Evolutionary conservation across 1,140 invertebrate species (phyloP), one percentile per base, ranked within the genome.

Genomic region (Neuroterus valhalla): DNA sequence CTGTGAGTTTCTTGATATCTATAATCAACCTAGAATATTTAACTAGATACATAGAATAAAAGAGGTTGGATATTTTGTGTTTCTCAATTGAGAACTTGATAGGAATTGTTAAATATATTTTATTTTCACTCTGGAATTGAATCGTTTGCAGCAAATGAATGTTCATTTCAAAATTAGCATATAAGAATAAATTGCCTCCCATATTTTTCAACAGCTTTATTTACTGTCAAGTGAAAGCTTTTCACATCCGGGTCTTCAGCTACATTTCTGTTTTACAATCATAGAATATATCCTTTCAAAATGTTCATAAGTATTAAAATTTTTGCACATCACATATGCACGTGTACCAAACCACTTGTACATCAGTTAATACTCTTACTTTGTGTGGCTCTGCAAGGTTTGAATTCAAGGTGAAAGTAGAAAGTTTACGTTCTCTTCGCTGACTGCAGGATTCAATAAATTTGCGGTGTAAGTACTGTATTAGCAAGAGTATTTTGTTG

Each of bases 401-500:
- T 62, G n/a, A 62, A 62, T 38, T 62, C 55, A 62, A 62, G 55
- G 55, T 62, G 55, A 62, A 62, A 62, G 55, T 62, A 62, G 55
- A 62, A 62, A 62, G 55, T 62, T 62, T 31, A 62, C 55, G 55
- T 62, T 62, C 55, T 62, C 55, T 62, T 62, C 14, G 31, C 52
- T 55, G 10, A 14, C 15, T 14, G 14, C 48, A 62, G 55, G 55
- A 62, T 62, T 62, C 12, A 62, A 31, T 38, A n/a, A 62, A 62
- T 62, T 62, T 62, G 12, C 55, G 1, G 55, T 19, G 3, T 31
- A 62, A 62, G 55, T 62, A 62, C 31, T 15, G 21, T 38, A 31
- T 11, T 19, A 52, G 3, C 19, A 11, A 23, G 19, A 38, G 31
- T 38, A 38, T 55, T 11, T 10, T 23, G 52, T 55, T 21, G 19